phyloP scores from a whole-genome alignment of 2,113 vertebrate genomes.

The Malurus cyaneus region DNA sequence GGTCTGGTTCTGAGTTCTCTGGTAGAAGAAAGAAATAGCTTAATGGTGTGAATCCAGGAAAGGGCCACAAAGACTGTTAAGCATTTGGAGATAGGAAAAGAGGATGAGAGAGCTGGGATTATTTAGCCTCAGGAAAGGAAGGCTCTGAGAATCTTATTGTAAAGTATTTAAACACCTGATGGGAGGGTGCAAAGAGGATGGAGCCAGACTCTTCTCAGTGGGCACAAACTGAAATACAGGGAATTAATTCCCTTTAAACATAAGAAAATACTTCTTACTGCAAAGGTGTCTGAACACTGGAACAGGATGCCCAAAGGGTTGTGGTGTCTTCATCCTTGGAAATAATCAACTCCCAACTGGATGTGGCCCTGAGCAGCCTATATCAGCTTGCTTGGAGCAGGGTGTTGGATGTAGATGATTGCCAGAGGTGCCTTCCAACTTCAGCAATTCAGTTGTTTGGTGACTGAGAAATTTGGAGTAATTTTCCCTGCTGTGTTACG shows the following conservation, averaged over 20 bases:
- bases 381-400: not conserved
- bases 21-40: not conserved
- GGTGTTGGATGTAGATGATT: not conserved
- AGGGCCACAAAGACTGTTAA: not conserved
- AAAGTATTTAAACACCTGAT: not conserved
- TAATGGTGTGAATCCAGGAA: not conserved
- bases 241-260: not conserved
- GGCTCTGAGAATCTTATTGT: not conserved
- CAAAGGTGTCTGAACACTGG: not conserved
- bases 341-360: not conserved
- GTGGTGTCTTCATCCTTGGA: not conserved
- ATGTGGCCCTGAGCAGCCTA: not conserved
- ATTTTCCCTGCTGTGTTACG: not conserved
- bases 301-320: not conserved
- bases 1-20: not conserved
- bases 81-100: not conserved
- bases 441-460: not conserved
- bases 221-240: not conserved
- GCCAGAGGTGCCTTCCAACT: not conserved
- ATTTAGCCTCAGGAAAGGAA: not conserved
- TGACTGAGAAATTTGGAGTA: not conserved
- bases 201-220: not conserved
- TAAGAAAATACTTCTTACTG: not conserved
- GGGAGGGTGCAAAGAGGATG: not conserved
- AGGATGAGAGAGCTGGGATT: not conserved